These are phyloP conservation scores for Thera britannica DNA, from an alignment of 2,888 invertebrate genomes.

Conservation along the genomic window DNA sequence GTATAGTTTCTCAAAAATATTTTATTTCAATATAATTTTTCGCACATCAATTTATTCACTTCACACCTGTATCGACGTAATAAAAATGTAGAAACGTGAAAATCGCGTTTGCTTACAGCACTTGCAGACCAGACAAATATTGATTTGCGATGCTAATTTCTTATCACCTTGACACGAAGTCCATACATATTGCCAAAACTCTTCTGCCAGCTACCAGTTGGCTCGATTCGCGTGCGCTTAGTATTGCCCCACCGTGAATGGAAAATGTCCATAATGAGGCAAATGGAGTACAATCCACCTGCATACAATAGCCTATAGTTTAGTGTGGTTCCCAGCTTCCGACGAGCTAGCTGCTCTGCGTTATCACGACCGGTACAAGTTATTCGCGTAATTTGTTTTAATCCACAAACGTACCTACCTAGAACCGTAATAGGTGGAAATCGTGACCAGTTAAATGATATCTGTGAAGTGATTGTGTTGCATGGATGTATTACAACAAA, in stretches of 20 bases:
- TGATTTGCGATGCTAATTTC: conserved; percentile 62
- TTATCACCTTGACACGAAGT: conserved; percentile 65
- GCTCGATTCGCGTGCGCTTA: conserved; percentile 37
- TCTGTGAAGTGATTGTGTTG: conserved; percentile 45
- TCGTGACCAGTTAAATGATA: conserved; percentile 52
- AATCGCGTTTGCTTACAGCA: conserved; percentile 35
- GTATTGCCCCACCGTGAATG: conserved; percentile 78
- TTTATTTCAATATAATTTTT: conserved; percentile 1
- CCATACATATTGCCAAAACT: conserved; percentile 55
- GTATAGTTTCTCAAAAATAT: background rate
- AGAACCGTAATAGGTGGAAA: conserved; percentile 23
- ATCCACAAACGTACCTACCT: conserved; percentile 13
- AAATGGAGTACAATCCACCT: conserved; percentile 79
- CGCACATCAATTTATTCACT: conserved; percentile 19
- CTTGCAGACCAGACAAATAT: conserved; percentile 47
- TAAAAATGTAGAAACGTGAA: conserved; percentile 40
- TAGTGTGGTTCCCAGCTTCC: conserved; percentile 79
- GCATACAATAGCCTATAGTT: conserved; percentile 83
- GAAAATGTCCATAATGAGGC: conserved; percentile 79
- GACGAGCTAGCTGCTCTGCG: conserved; percentile 72
- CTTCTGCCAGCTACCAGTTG: conserved; percentile 23
- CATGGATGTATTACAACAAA: conserved; percentile 26
- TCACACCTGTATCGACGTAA: conserved; percentile 36
- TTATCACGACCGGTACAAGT: conserved; percentile 48
- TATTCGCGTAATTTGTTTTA: conserved; percentile 35